Percentiles rank a stretch among this genome's conserved stretches.
phyloP scores from a whole-genome alignment of 2,113 vertebrate species.

The Triplophysa rosa region DNA sequence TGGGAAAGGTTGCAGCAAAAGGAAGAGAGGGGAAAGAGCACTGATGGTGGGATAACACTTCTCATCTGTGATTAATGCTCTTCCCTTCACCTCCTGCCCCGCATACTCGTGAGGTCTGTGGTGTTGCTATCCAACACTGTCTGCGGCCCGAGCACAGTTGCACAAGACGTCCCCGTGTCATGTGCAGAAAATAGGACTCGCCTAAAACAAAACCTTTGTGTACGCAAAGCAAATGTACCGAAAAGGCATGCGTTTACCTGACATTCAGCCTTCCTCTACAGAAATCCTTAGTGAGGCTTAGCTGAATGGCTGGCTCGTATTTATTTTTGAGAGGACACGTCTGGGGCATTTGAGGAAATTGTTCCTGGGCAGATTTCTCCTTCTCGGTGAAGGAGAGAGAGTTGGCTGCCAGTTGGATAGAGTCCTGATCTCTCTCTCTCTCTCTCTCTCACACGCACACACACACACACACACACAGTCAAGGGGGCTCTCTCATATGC shows the following conservation, averaged over 20 bases:
- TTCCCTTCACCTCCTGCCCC: constrained; percentile 29
- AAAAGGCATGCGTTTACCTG: constrained; percentile 25
- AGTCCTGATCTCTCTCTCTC: not conserved
- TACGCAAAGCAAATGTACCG: constrained; percentile 9
- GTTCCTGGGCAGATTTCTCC: constrained; percentile 53
- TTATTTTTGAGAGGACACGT: constrained; percentile 22
- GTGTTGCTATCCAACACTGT: constrained; percentile 35
- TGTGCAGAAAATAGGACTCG: constrained; percentile 3
- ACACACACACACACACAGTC: not conserved
- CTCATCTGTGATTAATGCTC: constrained; percentile 49
- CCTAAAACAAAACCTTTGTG: not conserved
- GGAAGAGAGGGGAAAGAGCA: constrained; percentile 10
- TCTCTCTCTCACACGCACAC: not conserved
- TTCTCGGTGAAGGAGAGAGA: constrained; percentile 35
- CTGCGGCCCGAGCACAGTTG: not conserved
- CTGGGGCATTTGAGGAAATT: constrained; percentile 21
- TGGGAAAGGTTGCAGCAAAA: constrained; percentile 27
- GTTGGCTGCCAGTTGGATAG: constrained; percentile 9
- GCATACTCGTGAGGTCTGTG: constrained; percentile 31
- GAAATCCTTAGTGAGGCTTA: constrained; percentile 34
- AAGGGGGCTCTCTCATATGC: constrained; percentile 6
- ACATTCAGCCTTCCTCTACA: constrained; percentile 19
- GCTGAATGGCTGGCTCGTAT: constrained; percentile 31
- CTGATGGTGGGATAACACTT: constrained; percentile 42
- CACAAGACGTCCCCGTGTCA: not conserved